A percentile compares a stretch with the other conserved stretches of the same genome.
phyloP scores from a whole-genome alignment of 2,797 vertebrate genomes.

The Buceros bicornis region DNA sequence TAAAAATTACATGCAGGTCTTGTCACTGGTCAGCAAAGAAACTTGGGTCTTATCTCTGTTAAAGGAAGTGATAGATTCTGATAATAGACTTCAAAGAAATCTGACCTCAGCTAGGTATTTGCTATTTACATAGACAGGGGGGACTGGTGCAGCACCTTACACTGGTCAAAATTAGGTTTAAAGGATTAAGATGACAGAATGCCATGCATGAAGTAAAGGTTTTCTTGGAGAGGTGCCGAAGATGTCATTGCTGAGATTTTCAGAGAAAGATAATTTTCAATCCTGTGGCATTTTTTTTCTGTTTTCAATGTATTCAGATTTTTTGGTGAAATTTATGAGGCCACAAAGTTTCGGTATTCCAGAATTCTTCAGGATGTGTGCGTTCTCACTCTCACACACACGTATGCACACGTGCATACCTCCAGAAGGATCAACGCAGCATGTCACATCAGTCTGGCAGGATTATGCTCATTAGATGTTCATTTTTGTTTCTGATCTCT shows the following conservation, averaged over 20 bases:
- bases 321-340: background rate
- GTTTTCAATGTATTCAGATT: background rate
- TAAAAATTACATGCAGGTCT: background rate
- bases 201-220: background rate
- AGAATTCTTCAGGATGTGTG: background rate
- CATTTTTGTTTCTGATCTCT: slow-evolving; percentile 22
- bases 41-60: background rate
- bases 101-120: background rate
- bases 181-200: slow-evolving; percentile 3
- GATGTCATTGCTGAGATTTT: background rate
- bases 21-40: background rate
- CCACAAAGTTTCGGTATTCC: background rate
- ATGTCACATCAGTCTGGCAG: background rate
- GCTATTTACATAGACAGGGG: background rate
- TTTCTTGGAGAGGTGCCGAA: background rate
- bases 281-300: background rate
- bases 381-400: background rate
- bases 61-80: background rate
- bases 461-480: background rate
- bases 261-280: background rate
- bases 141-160: background rate
- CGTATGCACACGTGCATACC: rapidly evolving
- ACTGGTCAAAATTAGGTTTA: background rate
- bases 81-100: background rate
- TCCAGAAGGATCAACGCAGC: background rate